Base-by-base conservation (phyloP, 2,113 vertebrate genomes). In the Lipophrys pholis region DNA sequence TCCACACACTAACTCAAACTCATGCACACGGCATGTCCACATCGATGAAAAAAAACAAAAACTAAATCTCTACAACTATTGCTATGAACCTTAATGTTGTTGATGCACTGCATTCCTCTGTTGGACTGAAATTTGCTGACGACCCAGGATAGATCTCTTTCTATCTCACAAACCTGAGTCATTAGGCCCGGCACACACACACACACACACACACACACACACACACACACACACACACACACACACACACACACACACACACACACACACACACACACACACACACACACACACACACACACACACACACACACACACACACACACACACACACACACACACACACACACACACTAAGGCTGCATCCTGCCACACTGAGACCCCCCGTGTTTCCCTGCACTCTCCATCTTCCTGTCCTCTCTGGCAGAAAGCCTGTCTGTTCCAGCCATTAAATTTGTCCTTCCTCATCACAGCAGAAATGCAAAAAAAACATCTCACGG, bases 351-450 rank as follows among this genome's bases (percentile, higher is more conserved):
- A 30, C 2, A 30, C 36, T 8, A 64, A 77, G 12, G 50, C 63
- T 78, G 55, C 67, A 87, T 86, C 73, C 76, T 78, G 83, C 83
- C 70, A 74, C 48, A 55, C 59, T 55, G 61, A 75, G 55, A 68
- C 66, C 75, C 78, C 17, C 12, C 21, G 40, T 78, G 49, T 77
- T 38, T 42, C 49, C 17, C 65, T 53, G 48, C 59, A 40, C 45
- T 62, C 36, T 69, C 54, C 7, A 2, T 78, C 77, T 80, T 74
- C 70, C 74, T 79, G 66, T 64, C 66, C 30, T 80, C 41, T 17
- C 45, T 75, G 79, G 76, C 73, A 60, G 50, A 70, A 11, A 54
- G 69, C 65, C 73, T 14, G 41, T 63, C 68, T 52, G n/a, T 62
- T 81, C 16, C 49, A 73, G 53, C 15, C 67, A 75, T 74, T 66